These are phyloP conservation scores for Falco berigora DNA, from an alignment of 2,797 vertebrate genomes.

Conservation along the genomic window DNA sequence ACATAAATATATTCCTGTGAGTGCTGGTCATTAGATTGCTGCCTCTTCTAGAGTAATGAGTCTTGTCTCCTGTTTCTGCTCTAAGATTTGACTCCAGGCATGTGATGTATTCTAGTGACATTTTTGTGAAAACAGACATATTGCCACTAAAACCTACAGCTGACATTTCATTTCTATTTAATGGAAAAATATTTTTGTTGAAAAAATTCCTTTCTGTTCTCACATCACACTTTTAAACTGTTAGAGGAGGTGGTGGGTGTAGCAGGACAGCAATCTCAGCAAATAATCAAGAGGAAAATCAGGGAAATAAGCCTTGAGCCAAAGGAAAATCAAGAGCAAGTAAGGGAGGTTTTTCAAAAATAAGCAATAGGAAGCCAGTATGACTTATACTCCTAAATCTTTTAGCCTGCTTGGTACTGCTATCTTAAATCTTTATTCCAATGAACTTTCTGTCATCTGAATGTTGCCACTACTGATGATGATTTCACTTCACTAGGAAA, in stretches of 20 bases:
- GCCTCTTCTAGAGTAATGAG: not conserved
- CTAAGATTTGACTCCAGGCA: not conserved
- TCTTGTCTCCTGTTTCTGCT: not conserved
- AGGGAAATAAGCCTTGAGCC: not conserved
- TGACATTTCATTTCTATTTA: not conserved
- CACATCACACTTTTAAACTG: not conserved
- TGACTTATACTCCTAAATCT: not conserved
- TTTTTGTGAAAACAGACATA: not conserved
- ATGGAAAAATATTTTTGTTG: not conserved
- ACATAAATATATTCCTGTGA: not conserved
- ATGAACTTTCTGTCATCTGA: not conserved
- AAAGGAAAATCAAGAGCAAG: not conserved
- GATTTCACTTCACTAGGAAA: not conserved
- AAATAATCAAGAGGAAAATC: not conserved
- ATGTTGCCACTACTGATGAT: not conserved
- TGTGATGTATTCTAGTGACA: not conserved
- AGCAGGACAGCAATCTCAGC: not conserved
- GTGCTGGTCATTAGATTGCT: rapidly evolving
- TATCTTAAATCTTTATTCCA: not conserved
- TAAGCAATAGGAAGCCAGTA: not conserved
- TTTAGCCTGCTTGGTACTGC: not conserved
- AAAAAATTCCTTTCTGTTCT: not conserved
- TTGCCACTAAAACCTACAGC: not conserved
- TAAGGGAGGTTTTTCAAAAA: not conserved
- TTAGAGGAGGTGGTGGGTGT: not conserved